Conservation (phyloP, 2,888 invertebrate genomes). For the Periphyllus acericola region DNA sequence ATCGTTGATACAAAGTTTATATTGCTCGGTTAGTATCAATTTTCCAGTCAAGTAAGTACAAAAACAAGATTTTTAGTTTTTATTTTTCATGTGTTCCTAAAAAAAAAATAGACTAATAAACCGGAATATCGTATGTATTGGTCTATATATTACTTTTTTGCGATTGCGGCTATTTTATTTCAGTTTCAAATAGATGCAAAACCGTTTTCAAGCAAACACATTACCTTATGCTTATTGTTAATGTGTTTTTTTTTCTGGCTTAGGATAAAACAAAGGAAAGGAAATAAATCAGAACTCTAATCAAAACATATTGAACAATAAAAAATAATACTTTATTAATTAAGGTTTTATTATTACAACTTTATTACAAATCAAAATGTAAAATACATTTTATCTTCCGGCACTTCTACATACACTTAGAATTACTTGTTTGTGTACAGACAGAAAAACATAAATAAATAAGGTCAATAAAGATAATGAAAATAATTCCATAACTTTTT, state of each 20-base stretch:
- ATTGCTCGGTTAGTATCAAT: background rate
- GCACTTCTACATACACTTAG: conserved; percentile 57
- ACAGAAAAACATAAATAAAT: conserved; percentile 50
- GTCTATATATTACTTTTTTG: no score
- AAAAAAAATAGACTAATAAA: no score
- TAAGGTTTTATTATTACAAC: conserved; percentile 44
- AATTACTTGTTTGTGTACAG: conserved; percentile 35
- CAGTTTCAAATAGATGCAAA: background rate
- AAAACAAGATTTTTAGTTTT: no score
- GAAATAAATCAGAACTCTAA: background rate
- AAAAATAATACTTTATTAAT: conserved; percentile 60
- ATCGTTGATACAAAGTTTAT: background rate
- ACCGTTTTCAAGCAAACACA: background rate
- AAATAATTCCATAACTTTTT: conserved; percentile 38
- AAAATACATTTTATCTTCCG: conserved; percentile 56
- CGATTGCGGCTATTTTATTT: background rate
- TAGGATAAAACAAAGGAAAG: background rate
- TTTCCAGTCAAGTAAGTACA: no score
- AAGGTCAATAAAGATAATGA: background rate
- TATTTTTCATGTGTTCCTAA: background rate
- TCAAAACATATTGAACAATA: conserved; percentile 50
- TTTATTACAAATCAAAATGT: conserved; percentile 59
- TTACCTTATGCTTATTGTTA: background rate
- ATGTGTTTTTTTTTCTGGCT: background rate
- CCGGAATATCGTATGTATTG: no score